These are phyloP conservation scores for Nomia melanderi DNA, from an alignment of 1,140 invertebrate genomes.

Conservation along the genomic window DNA sequence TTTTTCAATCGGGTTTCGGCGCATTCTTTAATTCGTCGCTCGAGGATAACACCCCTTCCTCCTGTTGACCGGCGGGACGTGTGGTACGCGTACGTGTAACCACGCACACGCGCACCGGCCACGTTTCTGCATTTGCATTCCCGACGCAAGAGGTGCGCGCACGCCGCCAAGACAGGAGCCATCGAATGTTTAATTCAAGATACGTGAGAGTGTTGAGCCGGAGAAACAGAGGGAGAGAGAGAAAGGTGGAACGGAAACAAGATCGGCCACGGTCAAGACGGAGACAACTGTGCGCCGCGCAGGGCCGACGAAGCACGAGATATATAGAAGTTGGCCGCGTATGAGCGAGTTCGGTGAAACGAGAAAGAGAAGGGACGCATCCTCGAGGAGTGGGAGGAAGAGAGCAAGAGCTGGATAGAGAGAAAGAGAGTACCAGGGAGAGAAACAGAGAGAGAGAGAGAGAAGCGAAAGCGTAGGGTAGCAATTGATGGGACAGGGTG, in stretches of 20 bases:
- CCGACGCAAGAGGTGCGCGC: slow-evolving; percentile 67
- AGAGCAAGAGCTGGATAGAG: slow-evolving; percentile 51
- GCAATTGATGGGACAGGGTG: slow-evolving; percentile 81
- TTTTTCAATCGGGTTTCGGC: slow-evolving; percentile 70
- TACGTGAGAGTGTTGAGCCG: slow-evolving; percentile 60
- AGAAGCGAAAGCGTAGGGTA: slow-evolving; percentile 72
- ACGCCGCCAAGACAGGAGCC: slow-evolving; percentile 79
- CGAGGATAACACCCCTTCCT: slow-evolving; percentile 69
- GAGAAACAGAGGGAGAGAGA: slow-evolving; percentile 34
- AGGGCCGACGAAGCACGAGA: not conserved
- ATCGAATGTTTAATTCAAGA: slow-evolving; percentile 81
- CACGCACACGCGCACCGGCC: slow-evolving; percentile 40
- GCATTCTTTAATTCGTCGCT: slow-evolving; percentile 73
- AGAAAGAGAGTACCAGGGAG: slow-evolving; percentile 19
- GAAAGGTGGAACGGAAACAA: slow-evolving; percentile 40
- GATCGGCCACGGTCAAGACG: slow-evolving; percentile 24
- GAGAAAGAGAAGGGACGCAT: slow-evolving; percentile 19
- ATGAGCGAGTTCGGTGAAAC: slow-evolving; percentile 9
- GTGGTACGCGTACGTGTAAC: slow-evolving; percentile 25
- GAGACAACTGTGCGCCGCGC: not conserved
- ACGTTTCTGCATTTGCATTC: slow-evolving; percentile 79
- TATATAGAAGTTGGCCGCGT: slow-evolving; percentile 1
- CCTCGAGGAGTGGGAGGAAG: slow-evolving; percentile 33
- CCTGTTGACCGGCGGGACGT: not conserved
- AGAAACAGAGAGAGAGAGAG: slow-evolving; percentile 34